phyloP scores from a whole-genome alignment of 2,797 vertebrate genomes.

The Coregonus suidteri region DNA sequence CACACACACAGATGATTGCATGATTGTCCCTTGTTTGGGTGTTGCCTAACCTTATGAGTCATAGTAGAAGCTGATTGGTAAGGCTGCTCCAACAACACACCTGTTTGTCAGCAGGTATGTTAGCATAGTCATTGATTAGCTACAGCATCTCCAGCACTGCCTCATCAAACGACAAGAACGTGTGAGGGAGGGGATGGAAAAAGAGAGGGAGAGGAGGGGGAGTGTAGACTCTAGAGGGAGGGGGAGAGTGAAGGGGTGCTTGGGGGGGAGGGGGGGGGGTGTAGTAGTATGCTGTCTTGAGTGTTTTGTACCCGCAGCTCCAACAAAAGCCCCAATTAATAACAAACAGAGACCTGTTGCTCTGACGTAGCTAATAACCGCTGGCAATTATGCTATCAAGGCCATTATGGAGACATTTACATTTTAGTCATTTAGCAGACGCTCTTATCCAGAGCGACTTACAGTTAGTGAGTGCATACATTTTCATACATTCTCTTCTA shows the following conservation, averaged over 20 bases:
- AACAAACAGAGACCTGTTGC: constrained; percentile 5
- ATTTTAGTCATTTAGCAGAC: too few species aligned
- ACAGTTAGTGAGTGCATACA: too few species aligned
- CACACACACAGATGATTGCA: not conserved
- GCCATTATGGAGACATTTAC: not conserved
- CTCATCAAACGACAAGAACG: not conserved
- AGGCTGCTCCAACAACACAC: not conserved
- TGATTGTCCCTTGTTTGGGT: not conserved
- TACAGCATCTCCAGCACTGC: not conserved
- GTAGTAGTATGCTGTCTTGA: not conserved
- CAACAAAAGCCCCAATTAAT: constrained; percentile 7
- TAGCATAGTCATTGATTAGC: not conserved
- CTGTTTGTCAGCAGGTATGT: not conserved
- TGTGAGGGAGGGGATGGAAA: too few species aligned
- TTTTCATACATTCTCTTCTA: too few species aligned
- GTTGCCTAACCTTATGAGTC: not conserved
- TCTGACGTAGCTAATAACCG: constrained; percentile 11
- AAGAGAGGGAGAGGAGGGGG: not conserved
- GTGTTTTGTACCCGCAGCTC: not conserved
- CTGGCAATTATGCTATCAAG: constrained; percentile 20
- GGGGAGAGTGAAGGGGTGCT: not conserved
- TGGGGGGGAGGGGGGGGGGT: not conserved
- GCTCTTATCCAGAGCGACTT: too few species aligned
- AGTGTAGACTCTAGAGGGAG: not conserved
- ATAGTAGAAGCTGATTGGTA: not conserved